Percentiles rank a stretch among this genome's conserved stretches.
Evolutionary conservation across 2,797 vertebrate species (phyloP).

Genomic region (Sparus aurata): DNA sequence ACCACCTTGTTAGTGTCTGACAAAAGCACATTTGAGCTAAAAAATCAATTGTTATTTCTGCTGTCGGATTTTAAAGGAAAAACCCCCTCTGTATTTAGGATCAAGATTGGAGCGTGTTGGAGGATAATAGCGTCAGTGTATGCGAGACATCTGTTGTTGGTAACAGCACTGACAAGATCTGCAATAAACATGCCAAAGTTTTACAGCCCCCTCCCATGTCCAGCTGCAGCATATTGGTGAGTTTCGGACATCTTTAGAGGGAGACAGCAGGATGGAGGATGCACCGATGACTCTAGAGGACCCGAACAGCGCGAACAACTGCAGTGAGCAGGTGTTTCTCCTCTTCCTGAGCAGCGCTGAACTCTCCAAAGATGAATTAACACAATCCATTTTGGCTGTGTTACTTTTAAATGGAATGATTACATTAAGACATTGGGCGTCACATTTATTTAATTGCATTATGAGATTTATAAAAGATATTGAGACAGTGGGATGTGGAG

Average conservation of each 20-base stretch:
- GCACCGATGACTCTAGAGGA: slow-evolving; percentile 65
- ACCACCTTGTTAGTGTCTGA: background rate
- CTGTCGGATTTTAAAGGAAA: slow-evolving; percentile 51
- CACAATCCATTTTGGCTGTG: slow-evolving; percentile 14
- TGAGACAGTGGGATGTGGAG: slow-evolving; percentile 1
- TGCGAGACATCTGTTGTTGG: slow-evolving; percentile 76
- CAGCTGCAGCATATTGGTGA: slow-evolving; percentile 75
- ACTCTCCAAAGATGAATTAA: slow-evolving; percentile 63
- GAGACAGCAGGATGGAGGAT: slow-evolving; percentile 60
- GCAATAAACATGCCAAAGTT: slow-evolving; percentile 81
- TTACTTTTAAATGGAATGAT: slow-evolving; percentile 23
- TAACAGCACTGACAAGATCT: slow-evolving; percentile 69
- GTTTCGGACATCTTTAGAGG: slow-evolving; percentile 49
- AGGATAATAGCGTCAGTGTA: slow-evolving; percentile 61
- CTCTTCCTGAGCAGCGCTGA: slow-evolving; percentile 59
- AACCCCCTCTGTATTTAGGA: slow-evolving; percentile 22
- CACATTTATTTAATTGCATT: slow-evolving; percentile 52
- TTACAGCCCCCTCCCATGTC: slow-evolving; percentile 73
- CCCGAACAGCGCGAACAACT: slow-evolving; percentile 52
- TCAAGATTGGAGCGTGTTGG: slow-evolving; percentile 39
- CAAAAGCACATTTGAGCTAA: slow-evolving; percentile 7
- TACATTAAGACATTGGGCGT: slow-evolving; percentile 33
- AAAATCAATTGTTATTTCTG: slow-evolving; percentile 43
- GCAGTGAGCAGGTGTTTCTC: slow-evolving; percentile 76
- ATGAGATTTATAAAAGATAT: slow-evolving; percentile 45